Percentiles rank a stretch among this genome's conserved stretches.
Conservation (phyloP, 2,113 vertebrate genomes). For the Gambusia affinis region DNA sequence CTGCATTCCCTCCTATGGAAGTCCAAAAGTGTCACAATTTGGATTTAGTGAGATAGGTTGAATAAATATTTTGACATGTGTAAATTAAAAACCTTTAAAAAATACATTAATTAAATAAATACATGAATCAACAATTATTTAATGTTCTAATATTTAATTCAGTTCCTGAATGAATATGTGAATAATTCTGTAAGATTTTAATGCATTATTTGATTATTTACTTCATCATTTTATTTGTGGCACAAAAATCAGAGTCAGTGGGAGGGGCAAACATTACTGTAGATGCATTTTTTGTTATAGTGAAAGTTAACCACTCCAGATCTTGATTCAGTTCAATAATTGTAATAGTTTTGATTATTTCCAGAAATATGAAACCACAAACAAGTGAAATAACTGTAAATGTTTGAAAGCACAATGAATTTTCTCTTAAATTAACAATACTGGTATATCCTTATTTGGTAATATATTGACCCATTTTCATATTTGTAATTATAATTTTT, state of each 20-base stretch:
- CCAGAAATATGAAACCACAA: no score
- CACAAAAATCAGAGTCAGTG: no score
- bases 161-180: neutral
- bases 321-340: neutral
- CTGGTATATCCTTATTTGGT: neutral
- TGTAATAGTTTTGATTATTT: no score
- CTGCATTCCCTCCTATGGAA: neutral
- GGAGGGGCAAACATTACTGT: neutral
- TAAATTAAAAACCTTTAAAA: neutral
- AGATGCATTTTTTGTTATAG: neutral
- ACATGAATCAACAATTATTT: neutral
- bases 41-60: neutral
- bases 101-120: neutral
- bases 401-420: neutral
- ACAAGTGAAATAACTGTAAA: neutral
- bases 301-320: neutral
- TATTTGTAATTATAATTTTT: neutral
- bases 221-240: neutral
- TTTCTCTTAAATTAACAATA: neutral
- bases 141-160: neutral
- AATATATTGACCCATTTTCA: neutral
- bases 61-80: neutral
- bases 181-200: neutral
- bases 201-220: neutral
- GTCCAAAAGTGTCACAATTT: neutral